Evolutionary conservation across 2,797 vertebrate genomes (phyloP).

Genomic region (Cynopterus sphinx): DNA sequence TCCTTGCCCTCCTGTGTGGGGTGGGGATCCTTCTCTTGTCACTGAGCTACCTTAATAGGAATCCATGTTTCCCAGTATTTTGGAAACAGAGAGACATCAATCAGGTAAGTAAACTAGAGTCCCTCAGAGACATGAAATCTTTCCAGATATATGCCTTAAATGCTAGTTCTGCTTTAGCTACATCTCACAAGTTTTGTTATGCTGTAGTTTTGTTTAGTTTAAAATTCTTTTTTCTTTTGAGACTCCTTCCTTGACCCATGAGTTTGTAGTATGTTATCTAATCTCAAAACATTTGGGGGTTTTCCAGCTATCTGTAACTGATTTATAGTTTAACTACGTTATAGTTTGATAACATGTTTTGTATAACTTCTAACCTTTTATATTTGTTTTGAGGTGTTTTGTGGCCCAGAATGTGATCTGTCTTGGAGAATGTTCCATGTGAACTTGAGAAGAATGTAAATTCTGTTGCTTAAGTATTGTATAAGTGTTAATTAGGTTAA

Average conservation of each 20-base stretch:
- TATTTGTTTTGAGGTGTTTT: background rate
- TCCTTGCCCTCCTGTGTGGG: background rate
- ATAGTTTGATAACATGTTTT: background rate
- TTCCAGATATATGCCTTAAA: background rate
- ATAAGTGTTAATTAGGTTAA: background rate
- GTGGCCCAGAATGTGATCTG: background rate
- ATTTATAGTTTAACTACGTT: background rate
- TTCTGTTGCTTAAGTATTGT: background rate
- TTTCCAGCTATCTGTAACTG: background rate
- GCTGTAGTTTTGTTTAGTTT: conserved; percentile 19
- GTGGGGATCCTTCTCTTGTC: conserved; percentile 8
- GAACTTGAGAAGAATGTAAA: background rate
- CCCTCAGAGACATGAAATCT: background rate
- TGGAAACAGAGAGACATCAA: background rate
- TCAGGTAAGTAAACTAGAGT: conserved; percentile 1
- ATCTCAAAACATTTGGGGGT: background rate
- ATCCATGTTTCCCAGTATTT: background rate
- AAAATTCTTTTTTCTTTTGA: background rate
- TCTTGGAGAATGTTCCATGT: background rate
- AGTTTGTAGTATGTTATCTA: background rate
- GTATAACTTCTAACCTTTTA: background rate
- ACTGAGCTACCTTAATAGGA: background rate
- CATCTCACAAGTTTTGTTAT: background rate
- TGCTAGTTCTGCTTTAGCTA: background rate
- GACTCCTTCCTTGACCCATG: background rate